These are phyloP conservation scores for Neria commutata DNA, from an alignment of 2,888 invertebrate species.

Conservation along the genomic window DNA sequence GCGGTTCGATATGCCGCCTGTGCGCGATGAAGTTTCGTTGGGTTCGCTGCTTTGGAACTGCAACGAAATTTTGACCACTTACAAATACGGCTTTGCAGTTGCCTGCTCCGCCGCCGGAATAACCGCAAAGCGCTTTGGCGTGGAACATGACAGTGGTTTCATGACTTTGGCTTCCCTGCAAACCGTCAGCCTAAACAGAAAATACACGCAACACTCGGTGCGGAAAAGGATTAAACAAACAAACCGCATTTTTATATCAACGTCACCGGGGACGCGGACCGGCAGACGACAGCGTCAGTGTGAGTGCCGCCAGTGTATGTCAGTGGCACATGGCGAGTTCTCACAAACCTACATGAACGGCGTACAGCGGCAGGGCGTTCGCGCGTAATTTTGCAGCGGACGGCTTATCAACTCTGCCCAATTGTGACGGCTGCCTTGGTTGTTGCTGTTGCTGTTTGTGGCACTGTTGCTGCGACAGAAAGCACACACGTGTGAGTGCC, in stretches of 20 bases:
- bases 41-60: too few species aligned
- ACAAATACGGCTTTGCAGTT: neutral
- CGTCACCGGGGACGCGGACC: constrained; percentile 4
- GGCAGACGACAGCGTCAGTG: neutral
- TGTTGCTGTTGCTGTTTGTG: constrained; percentile 14
- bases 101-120: too few species aligned
- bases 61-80: neutral
- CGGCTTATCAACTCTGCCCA: neutral
- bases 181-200: neutral
- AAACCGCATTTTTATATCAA: constrained; percentile 24
- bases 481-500: constrained; percentile 3
- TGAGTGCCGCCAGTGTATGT: neutral
- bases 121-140: too few species aligned
- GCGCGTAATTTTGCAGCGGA: constrained; percentile 14
- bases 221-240: constrained; percentile 8
- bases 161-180: too few species aligned
- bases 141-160: too few species aligned
- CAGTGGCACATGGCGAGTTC: constrained; percentile 1
- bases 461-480: neutral
- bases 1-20: too few species aligned
- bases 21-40: too few species aligned
- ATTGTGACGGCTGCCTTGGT: constrained; percentile 4
- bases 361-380: constrained; percentile 8
- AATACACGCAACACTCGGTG: neutral
- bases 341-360: neutral